phyloP scores from a whole-genome alignment of 1,140 invertebrate genomes.

The Helicoverpa armigera region DNA sequence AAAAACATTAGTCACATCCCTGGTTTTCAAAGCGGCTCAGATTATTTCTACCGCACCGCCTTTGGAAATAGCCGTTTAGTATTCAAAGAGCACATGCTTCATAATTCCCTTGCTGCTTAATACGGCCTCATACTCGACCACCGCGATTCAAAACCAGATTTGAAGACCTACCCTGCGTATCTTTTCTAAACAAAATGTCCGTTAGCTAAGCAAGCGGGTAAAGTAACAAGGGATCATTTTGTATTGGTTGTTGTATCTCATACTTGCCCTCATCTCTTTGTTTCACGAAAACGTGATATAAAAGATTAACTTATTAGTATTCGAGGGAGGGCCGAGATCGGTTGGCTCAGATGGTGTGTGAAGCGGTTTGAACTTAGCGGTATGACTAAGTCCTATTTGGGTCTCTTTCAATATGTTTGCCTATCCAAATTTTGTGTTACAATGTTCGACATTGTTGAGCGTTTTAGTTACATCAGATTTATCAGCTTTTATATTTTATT shows the following conservation, averaged over 20 bases:
- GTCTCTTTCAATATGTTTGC: constrained; percentile 40
- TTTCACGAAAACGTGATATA: constrained; percentile 83
- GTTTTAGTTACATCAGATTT: neutral
- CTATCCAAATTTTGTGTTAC: constrained; percentile 40
- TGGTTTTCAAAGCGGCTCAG: constrained; percentile 60
- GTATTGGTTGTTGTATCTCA: constrained; percentile 66
- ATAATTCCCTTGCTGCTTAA: constrained; percentile 82
- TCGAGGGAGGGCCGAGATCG: constrained; percentile 65
- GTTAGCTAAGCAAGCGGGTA: neutral
- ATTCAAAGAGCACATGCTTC: constrained; percentile 80
- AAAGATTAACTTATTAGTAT: constrained; percentile 85
- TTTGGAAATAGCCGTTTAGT: constrained; percentile 71
- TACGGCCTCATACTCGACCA: constrained; percentile 74
- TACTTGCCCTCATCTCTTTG: constrained; percentile 78
- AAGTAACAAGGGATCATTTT: constrained; percentile 61
- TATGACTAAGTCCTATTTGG: constrained; percentile 48
- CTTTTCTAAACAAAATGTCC: constrained; percentile 26
- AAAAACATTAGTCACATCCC: constrained; percentile 63
- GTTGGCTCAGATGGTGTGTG: constrained; percentile 55
- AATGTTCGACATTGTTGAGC: neutral
- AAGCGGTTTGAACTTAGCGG: constrained; percentile 49
- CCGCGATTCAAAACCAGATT: constrained; percentile 57
- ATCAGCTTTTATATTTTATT: neutral
- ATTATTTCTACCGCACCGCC: constrained; percentile 60
- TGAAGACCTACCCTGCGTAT: constrained; percentile 49